These are phyloP conservation scores for Thunnus albacares DNA, from an alignment of 2,797 vertebrate genomes.

Conservation along the genomic window DNA sequence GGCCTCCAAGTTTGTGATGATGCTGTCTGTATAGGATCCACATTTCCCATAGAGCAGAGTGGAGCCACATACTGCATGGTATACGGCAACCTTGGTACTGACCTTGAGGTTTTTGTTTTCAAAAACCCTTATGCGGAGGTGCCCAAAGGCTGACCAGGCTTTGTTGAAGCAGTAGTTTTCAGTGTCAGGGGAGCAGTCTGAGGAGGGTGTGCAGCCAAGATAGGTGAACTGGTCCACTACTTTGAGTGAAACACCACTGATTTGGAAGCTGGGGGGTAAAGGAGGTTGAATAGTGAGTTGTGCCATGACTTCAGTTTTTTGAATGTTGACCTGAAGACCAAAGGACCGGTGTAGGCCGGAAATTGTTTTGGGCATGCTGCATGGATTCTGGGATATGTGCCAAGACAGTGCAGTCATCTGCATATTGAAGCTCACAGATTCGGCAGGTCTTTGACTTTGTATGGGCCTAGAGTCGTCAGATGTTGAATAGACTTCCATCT, in stretches of 20 bases:
- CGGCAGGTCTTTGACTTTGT: not conserved
- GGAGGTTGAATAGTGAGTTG: too few relatives aligned
- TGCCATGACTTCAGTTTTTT: too few relatives aligned
- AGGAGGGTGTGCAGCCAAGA: not conserved
- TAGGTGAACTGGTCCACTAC: not conserved
- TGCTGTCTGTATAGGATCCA: not conserved
- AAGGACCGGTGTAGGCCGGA: constrained; percentile 17
- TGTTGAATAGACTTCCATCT: too few relatives aligned
- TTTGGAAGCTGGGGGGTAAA: too few relatives aligned
- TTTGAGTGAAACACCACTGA: not conserved
- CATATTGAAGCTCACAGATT: not conserved
- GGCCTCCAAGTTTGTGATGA: not conserved
- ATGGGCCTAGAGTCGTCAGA: too few relatives aligned
- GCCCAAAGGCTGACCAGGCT: constrained; percentile 5
- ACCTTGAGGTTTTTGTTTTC: constrained; percentile 12
- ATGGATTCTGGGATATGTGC: constrained; percentile 25
- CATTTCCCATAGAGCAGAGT: not conserved
- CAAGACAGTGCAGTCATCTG: constrained; percentile 8
- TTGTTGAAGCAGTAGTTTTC: constrained; percentile 16
- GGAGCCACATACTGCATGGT: not conserved
- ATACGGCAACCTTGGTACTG: not conserved
- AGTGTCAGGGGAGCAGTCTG: not conserved
- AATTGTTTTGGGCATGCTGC: constrained; percentile 25
- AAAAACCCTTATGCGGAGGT: constrained; percentile 2
- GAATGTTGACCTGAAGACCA: not conserved